These are phyloP conservation scores for Drosophila pandora DNA, from an alignment of 1,140 invertebrate species.

Conservation along the genomic window DNA sequence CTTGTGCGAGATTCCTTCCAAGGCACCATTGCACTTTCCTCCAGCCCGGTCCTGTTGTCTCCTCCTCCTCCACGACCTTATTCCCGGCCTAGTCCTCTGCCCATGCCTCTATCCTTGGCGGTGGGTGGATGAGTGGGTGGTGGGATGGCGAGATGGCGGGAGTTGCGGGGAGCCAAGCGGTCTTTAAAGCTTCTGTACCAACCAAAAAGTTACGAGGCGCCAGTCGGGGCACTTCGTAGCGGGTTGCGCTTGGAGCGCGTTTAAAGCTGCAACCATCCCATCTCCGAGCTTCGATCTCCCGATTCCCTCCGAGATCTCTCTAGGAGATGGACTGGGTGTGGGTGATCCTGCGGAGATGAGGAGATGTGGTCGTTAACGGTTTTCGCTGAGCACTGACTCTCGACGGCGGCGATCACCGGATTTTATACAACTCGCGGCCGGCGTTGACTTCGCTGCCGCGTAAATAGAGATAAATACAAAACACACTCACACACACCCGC, in stretches of 20 bases:
- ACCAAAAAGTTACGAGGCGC: constrained; percentile 47
- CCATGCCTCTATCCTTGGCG: not conserved
- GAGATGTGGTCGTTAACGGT: constrained; percentile 55
- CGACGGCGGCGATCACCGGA: constrained; percentile 12
- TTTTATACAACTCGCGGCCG: constrained; percentile 57
- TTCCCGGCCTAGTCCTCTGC: constrained; percentile 5
- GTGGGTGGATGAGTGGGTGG: not conserved
- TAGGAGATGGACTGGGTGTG: constrained; percentile 2
- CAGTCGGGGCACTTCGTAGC: constrained; percentile 16
- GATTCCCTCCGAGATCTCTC: not conserved
- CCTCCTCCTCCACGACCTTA: constrained; percentile 10
- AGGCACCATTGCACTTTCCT: constrained; percentile 63
- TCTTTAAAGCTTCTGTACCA: constrained; percentile 70
- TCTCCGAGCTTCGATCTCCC: constrained; percentile 2
- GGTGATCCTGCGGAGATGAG: constrained; percentile 17
- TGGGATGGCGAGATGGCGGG: not conserved
- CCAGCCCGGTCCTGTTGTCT: constrained; percentile 55
- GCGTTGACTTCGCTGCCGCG: constrained; percentile 38
- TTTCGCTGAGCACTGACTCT: constrained; percentile 62
- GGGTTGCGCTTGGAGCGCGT: constrained; percentile 60
- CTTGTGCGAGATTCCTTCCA: constrained; percentile 12
- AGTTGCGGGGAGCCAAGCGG: constrained; percentile 32
- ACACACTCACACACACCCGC: constrained; percentile 13
- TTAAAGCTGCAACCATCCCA: constrained; percentile 59
- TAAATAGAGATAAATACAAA: constrained; percentile 59